Base-by-base conservation (phyloP, 2,888 invertebrate species). In the Orchestes rusci region DNA sequence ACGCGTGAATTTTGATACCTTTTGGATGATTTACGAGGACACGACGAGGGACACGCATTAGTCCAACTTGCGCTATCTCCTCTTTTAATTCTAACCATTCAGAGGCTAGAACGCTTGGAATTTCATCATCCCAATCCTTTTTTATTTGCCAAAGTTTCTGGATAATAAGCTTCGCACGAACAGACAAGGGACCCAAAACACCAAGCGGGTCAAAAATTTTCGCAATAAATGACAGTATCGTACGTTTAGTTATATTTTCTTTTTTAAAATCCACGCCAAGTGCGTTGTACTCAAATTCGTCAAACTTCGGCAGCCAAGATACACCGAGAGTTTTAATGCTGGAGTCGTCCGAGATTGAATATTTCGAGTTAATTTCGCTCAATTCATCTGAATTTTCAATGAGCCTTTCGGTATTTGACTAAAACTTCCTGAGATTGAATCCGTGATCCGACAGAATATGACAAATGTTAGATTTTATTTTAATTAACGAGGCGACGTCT, bases 131-230 rank as follows among this genome's bases (percentile, higher is more conserved):
- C 33, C 33, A 33, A 13, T 33, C 33, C n/a, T 16, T 13, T 33
- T 12, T 3, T 13, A 33, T n/a, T 12, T 33, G 33, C 33, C 33
- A 33, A 3, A 33, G 33, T 13, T 13, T 33, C 15, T 13, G 33
- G 10, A 33, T 33, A 4, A 33, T 33, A 4, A 33, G 33, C n/a
- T n/a, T n/a, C n/a, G n/a, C n/a, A n/a, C n/a, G n/a, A n/a, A n/a
- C n/a, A n/a, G n/a, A n/a, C n/a, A n/a, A n/a, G n/a, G n/a, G n/a
- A n/a, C n/a, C n/a, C n/a, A n/a, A n/a, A n/a, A n/a, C n/a, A n/a
- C n/a, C n/a, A n/a, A n/a, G n/a, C n/a, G n/a, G n/a, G n/a, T 48
- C 45, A 28, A 38, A 48, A 1, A 48, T 8, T 38, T 48, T 31
- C n/a, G 43, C 41, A 15, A 45, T 18, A 3, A n/a, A 39, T 2